Evolutionary conservation across 1,140 invertebrate genomes (phyloP), one percentile per base, ranked within the genome.

Genomic region (Drosophila santomea): DNA sequence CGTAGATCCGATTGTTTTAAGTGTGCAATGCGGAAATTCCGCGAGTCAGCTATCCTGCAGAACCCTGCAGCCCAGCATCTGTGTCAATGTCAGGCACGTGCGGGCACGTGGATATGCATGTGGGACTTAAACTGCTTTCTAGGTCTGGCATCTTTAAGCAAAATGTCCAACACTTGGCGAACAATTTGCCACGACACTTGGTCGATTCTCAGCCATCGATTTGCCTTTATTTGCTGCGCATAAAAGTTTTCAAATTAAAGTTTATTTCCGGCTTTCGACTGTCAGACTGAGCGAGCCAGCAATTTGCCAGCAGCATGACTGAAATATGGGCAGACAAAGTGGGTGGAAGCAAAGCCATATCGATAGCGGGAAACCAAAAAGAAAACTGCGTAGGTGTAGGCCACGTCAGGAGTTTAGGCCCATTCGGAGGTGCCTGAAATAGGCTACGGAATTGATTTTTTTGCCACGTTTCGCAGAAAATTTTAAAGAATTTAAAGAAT

Each of bases 71-170:
- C 50, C 61, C 48, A 44, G 71, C 44, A 78, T 80, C 85, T 88
- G 84, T 88, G 84, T 88, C 84, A 88, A 88, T 88, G 84, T 88
- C 84, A 89, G 63, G 64, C 74, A 82, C 84, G 85, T 88, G 80
- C 76, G 57, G 58, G 51, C 55, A 64, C 82, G 71, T 67, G 61
- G 69, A 79, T 84, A 64, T 85, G 71, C 52, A 58, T 64, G 63
- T 58, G 62, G 63, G 58, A 66, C 69, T 88, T 73, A 66, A 86
- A 74, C 64, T 61, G 55, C 47, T 43, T 20, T 17, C 32, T 35
- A 50, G 69, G 60, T 71, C 36, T 41, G 44, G 68, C 44, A 50
- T 88, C 80, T 89, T 88, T 89, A 88, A 83, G 67, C 78, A 68
- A 80, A 85, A 66, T 86, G 78, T 85, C 81, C 74, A 78, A 74